phyloP scores from a whole-genome alignment of 2,888 invertebrate species.

The Prosopocoilus inquinatus region DNA sequence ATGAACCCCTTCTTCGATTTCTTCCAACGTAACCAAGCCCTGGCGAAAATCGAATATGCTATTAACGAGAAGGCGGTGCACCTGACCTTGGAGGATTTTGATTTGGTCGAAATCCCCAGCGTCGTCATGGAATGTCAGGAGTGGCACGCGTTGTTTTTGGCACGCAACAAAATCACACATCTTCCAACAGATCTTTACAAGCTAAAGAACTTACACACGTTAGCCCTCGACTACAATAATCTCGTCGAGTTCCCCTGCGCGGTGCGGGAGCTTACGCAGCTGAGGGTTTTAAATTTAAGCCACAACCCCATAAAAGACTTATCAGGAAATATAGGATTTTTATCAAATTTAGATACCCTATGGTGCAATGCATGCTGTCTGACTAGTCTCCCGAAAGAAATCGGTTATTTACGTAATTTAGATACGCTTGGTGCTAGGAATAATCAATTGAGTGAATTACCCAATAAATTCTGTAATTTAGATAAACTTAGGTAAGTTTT shows the following conservation, averaged over 20 bases:
- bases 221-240: constrained; percentile 67
- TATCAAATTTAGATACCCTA: constrained; percentile 61
- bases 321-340: constrained; percentile 60
- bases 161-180: constrained; percentile 61
- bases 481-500: constrained; percentile 54
- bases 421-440: constrained; percentile 68
- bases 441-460: constrained; percentile 59
- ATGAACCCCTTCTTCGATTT: constrained; percentile 68
- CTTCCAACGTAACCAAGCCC: constrained; percentile 65
- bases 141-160: constrained; percentile 62
- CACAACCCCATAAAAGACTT: constrained; percentile 62
- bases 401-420: constrained; percentile 59
- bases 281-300: constrained; percentile 64
- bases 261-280: constrained; percentile 57
- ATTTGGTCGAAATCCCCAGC: constrained; percentile 61
- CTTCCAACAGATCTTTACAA: constrained; percentile 54
- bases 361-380: constrained; percentile 66
- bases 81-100: constrained; percentile 63
- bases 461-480: constrained; percentile 58
- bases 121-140: constrained; percentile 58
- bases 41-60: constrained; percentile 66
- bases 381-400: constrained; percentile 58
- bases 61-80: constrained; percentile 58
- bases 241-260: constrained; percentile 60
- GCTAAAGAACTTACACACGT: constrained; percentile 58